phyloP scores from a whole-genome alignment of 2,888 invertebrate genomes.

The Gonocerus acuteangulatus region DNA sequence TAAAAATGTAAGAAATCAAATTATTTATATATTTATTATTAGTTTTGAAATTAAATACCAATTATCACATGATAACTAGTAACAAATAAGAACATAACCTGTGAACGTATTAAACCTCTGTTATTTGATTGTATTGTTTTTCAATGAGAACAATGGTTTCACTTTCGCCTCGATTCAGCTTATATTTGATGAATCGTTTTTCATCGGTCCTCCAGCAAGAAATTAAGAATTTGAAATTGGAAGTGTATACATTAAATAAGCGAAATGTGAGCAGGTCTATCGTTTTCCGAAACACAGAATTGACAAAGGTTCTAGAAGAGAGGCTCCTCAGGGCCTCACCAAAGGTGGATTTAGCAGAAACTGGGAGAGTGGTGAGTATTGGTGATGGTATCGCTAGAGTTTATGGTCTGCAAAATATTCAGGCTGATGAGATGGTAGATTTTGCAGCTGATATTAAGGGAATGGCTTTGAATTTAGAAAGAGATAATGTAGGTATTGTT shows the following conservation, averaged over 20 bases:
- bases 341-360: slow-evolving; percentile 88
- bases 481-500: no score
- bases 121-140: no score
- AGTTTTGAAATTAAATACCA: no score
- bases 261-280: slow-evolving; percentile 76
- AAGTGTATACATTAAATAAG: slow-evolving; percentile 55
- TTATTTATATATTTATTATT: no score
- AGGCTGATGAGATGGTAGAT: slow-evolving; percentile 99
- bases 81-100: no score
- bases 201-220: slow-evolving; percentile 80
- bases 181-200: slow-evolving; percentile 78
- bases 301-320: slow-evolving; percentile 94
- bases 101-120: no score
- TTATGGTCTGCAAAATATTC: slow-evolving; percentile 98
- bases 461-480: no score
- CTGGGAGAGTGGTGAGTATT: slow-evolving; percentile 96
- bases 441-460: slow-evolving; percentile 99
- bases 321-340: slow-evolving; percentile 92
- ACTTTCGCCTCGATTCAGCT: slow-evolving; percentile 82
- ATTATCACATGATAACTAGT: no score
- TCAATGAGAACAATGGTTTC: slow-evolving; percentile 83
- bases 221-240: slow-evolving; percentile 41
- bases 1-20: no score
- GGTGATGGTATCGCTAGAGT: slow-evolving; percentile 99
- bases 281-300: slow-evolving; percentile 76